Base-by-base conservation (phyloP, 2,113 vertebrate species). In the Callocephalon fimbriatum region DNA sequence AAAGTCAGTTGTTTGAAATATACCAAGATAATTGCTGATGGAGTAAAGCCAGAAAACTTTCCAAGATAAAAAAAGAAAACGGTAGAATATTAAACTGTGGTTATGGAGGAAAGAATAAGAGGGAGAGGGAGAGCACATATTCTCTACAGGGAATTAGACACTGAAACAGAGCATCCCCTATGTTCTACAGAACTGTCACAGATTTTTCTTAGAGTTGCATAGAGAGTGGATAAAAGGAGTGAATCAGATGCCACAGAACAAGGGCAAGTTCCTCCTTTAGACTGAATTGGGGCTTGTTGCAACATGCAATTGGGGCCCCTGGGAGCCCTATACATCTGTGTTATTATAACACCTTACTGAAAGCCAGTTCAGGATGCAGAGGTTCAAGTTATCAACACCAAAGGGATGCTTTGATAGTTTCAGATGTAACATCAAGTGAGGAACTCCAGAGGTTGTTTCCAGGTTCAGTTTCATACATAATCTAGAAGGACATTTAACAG, bases 1-100 rank as follows among this genome's bases (percentile, higher is more conserved):
- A 26, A 84, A 91, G 76, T 74, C 73, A 91, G 42, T 37, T 85
- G 29, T 84, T 89, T 75, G 62, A 94, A 92, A 68, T 68, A 87
- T 35, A 78, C 65, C 59, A 51, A 87, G 65, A 32, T 38, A 91
- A 84, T 23, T 91, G 18, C 32, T 27, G 32, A 38, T 78, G 47
- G 20, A 67, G 8, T 22, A 81, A 35, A 91, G 66, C 37, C 66
- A 91, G 53, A 65, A 91, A 79, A 76, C 15, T 23, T 82, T 45
- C 31, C 29, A 92, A 84, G 48, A 76, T 35, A 42, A 73, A 82
- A 90, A 86, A 58, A 44, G 29, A 88, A 76, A 70, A 50, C 26
- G 44, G 12, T 40, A 35, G 16, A 87, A 65, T 85, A 89, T 75
- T 82, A 79, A 82, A 85, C n/a, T 48, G 37, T 91, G 61, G 29